Percentiles rank a stretch among this genome's conserved stretches.
Evolutionary conservation across 2,113 vertebrate genomes (phyloP).

Genomic region (Hemichromis elongatus): DNA sequence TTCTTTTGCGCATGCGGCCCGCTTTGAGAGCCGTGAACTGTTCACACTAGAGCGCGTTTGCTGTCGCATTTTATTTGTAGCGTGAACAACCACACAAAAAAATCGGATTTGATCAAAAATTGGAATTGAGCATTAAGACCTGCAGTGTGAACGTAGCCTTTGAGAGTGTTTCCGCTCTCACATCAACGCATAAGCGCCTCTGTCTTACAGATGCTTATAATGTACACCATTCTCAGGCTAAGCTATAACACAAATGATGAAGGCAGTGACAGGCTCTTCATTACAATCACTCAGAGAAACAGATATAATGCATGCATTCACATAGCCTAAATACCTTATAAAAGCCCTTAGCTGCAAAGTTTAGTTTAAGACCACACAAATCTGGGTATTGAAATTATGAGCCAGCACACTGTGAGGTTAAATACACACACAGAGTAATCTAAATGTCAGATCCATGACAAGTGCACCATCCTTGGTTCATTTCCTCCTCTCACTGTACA

Average conservation of each 20-base stretch:
- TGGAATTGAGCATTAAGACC: too few species aligned
- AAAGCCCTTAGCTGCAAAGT: background rate
- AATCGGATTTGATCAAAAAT: too few species aligned
- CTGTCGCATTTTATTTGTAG: too few species aligned
- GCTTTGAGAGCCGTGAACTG: too few species aligned
- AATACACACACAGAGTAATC: background rate
- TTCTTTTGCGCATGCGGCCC: too few species aligned
- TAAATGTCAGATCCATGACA: constrained; percentile 10
- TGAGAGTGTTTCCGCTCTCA: background rate
- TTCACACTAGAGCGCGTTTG: too few species aligned
- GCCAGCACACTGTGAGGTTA: background rate
- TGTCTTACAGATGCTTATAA: background rate
- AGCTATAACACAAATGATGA: background rate
- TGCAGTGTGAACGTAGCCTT: too few species aligned
- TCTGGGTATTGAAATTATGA: background rate
- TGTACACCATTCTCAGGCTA: background rate
- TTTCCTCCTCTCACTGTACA: constrained; percentile 29
- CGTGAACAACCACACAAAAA: too few species aligned
- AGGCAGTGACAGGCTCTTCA: background rate
- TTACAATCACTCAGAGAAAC: constrained; percentile 3
- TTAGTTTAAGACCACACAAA: background rate
- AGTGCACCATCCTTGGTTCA: background rate
- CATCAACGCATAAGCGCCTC: background rate
- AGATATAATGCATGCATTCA: background rate
- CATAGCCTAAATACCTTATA: background rate